Base-by-base conservation (phyloP, 1,140 invertebrate species). In the Hestina assimilis region DNA sequence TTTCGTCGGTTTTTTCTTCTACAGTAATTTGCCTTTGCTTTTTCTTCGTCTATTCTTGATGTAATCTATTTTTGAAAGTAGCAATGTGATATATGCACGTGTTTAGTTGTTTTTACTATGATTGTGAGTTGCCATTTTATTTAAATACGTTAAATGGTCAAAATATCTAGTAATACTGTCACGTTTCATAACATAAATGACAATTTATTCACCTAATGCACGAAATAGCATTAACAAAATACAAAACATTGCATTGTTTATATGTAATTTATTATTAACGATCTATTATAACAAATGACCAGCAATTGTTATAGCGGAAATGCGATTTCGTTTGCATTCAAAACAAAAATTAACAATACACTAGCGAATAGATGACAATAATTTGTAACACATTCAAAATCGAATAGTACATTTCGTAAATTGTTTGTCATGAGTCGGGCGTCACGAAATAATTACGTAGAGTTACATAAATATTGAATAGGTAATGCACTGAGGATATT, bases 381-480 rank as follows among this genome's bases (percentile, higher is more conserved):
- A 66, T 69, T 66, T 63, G 52, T 64, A 59, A 60, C 45, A 57
- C 45, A 63, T 60, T 66, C 50, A 62, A 63, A 64, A 62, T 65
- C 26, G 20, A 47, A 62, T 62, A 47, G 47, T 40, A 41, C 57
- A 54, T 65, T 59, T 62, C 43, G 55, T 64, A 68, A 71, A 66
- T 68, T 67, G 59, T 71, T 71, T 69, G 65, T 71, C 60, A 61
- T 46, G 43, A 62, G 42, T 56, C 14, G 43, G 47, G 48, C 53
- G 59, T 69, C 56, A 65, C 58, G 65, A 75, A 75, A 70, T 74
- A 74, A 74, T 70, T 70, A 64, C 67, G 59, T 68, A 53, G 45
- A 66, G 59, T 64, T 51, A 62, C 52, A 65, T 69, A 56, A 69
- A 74, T 70, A 68, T 68, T 70, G 60, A 70, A 72, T 57, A 52